Percentiles rank a stretch among this genome's conserved stretches.
Evolutionary conservation across 2,797 vertebrate species (phyloP).

Genomic region (Luscinia luscinia): DNA sequence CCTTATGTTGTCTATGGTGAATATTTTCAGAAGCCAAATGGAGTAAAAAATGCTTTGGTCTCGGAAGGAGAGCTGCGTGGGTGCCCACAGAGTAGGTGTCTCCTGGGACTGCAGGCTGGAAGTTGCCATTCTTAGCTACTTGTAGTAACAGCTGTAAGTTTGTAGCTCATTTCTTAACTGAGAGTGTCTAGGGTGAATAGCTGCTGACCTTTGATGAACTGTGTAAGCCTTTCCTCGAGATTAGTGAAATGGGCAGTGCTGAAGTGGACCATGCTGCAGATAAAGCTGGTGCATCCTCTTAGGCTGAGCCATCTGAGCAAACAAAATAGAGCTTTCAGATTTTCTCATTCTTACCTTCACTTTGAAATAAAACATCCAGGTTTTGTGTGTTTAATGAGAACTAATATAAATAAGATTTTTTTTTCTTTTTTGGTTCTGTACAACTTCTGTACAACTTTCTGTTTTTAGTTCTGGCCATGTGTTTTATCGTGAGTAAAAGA

Average conservation of each 20-base stretch:
- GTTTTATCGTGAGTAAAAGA: neutral
- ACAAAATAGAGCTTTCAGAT: neutral
- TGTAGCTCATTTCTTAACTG: neutral
- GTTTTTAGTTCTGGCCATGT: neutral
- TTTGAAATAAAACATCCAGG: neutral
- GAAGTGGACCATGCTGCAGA: neutral
- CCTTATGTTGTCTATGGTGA: neutral
- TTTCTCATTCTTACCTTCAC: neutral
- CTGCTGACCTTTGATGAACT: neutral
- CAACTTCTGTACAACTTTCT: no score
- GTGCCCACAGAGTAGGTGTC: neutral
- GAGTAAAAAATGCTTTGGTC: neutral
- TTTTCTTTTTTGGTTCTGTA: neutral
- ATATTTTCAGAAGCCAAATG: neutral
- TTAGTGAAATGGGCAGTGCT: neutral
- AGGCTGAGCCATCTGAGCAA: neutral
- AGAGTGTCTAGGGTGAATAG: neutral
- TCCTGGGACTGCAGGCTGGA: neutral
- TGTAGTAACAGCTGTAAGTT: neutral
- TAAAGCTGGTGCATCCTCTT: conserved; percentile 33
- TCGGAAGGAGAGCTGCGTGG: neutral
- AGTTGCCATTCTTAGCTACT: neutral
- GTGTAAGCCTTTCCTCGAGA: rapidly evolving
- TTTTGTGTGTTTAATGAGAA: neutral
- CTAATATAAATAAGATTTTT: neutral